phyloP scores from a whole-genome alignment of 2,888 invertebrate genomes.

The Helicoverpa assulta region DNA sequence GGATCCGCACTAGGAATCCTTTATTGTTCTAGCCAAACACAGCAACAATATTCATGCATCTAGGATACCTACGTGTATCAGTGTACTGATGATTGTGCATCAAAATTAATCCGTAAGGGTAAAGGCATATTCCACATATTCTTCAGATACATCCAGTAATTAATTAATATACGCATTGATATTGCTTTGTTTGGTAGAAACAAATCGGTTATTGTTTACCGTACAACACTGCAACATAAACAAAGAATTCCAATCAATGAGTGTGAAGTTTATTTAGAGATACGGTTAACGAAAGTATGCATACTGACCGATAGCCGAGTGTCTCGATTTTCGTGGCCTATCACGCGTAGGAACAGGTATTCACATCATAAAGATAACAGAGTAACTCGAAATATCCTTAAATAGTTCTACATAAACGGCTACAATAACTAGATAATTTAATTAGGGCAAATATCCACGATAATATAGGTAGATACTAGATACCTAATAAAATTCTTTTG shows the following conservation, averaged over 20 bases:
- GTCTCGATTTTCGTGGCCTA: background rate
- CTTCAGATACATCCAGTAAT: constrained; percentile 16
- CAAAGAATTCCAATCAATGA: constrained; percentile 35
- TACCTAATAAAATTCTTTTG: background rate
- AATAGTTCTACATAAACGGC: background rate
- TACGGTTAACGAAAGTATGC: constrained; percentile 19
- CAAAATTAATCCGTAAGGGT: constrained; percentile 11
- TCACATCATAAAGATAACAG: background rate
- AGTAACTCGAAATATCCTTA: background rate
- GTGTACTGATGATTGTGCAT: constrained; percentile 22
- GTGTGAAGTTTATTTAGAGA: constrained; percentile 29
- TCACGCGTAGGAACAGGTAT: background rate
- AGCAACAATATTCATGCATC: constrained; percentile 21
- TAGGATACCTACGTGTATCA: constrained; percentile 1
- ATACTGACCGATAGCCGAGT: constrained; percentile 17
- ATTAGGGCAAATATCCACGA: background rate
- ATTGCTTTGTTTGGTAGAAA: constrained; percentile 31
- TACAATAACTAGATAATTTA: constrained; percentile 1
- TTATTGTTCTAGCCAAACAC: constrained; percentile 58
- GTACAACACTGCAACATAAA: constrained; percentile 30
- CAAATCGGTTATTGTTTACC: constrained; percentile 25
- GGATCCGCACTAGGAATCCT: constrained; percentile 53
- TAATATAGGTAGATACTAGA: background rate
- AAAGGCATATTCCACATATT: constrained; percentile 40
- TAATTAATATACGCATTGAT: constrained; percentile 11